Base-by-base conservation (phyloP, 1,140 invertebrate genomes). In the Phymorhynchus buccinoides region DNA sequence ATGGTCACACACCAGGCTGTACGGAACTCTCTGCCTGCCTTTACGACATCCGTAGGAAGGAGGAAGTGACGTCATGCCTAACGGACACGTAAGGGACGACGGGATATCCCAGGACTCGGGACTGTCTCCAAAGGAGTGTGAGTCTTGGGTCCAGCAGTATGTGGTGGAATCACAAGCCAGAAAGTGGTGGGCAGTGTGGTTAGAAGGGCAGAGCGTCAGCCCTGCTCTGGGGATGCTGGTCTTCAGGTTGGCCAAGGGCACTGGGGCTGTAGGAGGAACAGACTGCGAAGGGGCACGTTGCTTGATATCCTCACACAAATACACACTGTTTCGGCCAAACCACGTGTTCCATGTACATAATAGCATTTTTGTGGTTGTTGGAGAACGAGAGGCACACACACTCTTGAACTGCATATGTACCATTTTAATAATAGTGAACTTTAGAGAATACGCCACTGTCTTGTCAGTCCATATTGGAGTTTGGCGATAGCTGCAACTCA, bases 1-100 rank as follows among this genome's bases (percentile, higher is more conserved):
- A 32, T 75, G 73, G 73, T 75, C 73, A 39, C 73, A 75, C 73
- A 75, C 73, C 73, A 75, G 16, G 39, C 35, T 75, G 73, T 75
- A 75, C 12, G 73, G 3, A 35, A 75, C 73, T 37, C 73, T 18
- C 73, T 75, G 73, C 0, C 1, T 37, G 1, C 73, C 73, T 22
- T 9, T 75, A 6, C 3, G 14, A 75, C 73, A 75, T 9, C 14
- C 30, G 73, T 1, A 75, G 35, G 73, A 75, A 18, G 73, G 73
- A 35, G 73, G 73, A 41, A 75, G 73, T 68, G 62, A 68, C 62
- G 3, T 75, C 35, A 39, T 37, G 35, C 32, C 14, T 7, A 39
- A 30, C 35, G 18, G 30, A 18, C 73, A 75, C 22, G 73, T n/a
- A 7, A 39, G 30, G 35, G 39, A 41, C 32, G 30, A 32, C 35